Percentiles rank a stretch among this genome's conserved stretches.
These are phyloP conservation scores for Galerucella calmariensis DNA, from an alignment of 2,888 invertebrate genomes.

Conservation along the genomic window DNA sequence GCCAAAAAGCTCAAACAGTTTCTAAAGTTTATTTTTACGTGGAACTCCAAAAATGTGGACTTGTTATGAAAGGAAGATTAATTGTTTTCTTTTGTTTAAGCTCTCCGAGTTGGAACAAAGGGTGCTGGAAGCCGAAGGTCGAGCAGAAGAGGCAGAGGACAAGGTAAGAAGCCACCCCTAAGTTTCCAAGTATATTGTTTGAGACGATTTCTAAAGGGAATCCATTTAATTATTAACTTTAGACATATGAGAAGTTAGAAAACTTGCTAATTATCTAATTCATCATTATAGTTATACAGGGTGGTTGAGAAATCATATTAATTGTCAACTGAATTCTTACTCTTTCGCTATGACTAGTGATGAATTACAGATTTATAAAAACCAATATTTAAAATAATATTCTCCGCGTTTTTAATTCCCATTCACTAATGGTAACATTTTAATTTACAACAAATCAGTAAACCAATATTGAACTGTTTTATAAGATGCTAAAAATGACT, in stretches of 20 bases:
- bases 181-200: slow-evolving; percentile 6
- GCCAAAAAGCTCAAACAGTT: background rate
- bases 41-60: slow-evolving; percentile 2
- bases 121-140: slow-evolving; percentile 90
- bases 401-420: no score
- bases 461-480: no score
- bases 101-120: slow-evolving; percentile 94
- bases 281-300: background rate
- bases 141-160: slow-evolving; percentile 94
- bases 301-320: background rate
- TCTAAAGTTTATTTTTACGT: slow-evolving; percentile 16
- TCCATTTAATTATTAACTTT: background rate
- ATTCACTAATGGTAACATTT: no score
- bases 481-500: no score
- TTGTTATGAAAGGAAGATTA: slow-evolving; percentile 28
- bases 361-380: no score
- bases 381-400: no score
- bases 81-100: slow-evolving; percentile 68
- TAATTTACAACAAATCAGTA: no score
- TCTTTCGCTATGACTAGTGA: no score
- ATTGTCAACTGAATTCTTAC: background rate
- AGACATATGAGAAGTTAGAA: background rate
- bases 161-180: slow-evolving; percentile 74
- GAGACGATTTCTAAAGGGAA: background rate
- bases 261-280: background rate